phyloP scores from a whole-genome alignment of 2,113 vertebrate genomes.

The Epinephelus moara region DNA sequence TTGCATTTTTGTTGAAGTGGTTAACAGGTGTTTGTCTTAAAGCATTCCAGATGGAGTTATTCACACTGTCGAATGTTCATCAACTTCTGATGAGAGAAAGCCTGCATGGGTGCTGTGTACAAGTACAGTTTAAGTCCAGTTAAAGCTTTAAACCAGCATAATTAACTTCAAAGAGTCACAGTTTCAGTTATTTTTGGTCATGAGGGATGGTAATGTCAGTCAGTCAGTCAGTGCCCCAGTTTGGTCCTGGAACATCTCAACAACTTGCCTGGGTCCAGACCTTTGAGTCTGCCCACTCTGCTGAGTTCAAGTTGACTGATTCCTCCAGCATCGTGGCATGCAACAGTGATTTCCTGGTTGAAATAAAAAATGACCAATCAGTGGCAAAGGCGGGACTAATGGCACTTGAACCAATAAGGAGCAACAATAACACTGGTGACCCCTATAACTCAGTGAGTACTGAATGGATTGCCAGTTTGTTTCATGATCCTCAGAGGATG shows the following conservation, averaged over 20 bases:
- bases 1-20: constrained; percentile 40
- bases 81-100: constrained; percentile 15
- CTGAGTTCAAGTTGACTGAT: too few relatives aligned
- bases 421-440: too few relatives aligned
- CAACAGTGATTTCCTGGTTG: too few relatives aligned
- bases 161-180: constrained; percentile 30
- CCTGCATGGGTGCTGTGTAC: constrained; percentile 8
- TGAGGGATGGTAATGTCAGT: neutral
- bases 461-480: too few relatives aligned
- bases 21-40: constrained; percentile 37
- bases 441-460: too few relatives aligned
- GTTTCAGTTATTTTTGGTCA: constrained; percentile 10
- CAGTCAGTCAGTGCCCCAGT: neutral
- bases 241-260: neutral
- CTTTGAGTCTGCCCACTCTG: too few relatives aligned
- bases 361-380: too few relatives aligned
- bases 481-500: too few relatives aligned
- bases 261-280: neutral
- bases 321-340: too few relatives aligned
- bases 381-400: too few relatives aligned
- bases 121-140: constrained; percentile 20
- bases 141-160: constrained; percentile 16
- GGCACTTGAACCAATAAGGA: too few relatives aligned
- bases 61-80: constrained; percentile 37
- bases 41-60: constrained; percentile 26